Percentiles rank a stretch among this genome's conserved stretches.
phyloP scores from a whole-genome alignment of 2,113 vertebrate genomes.

The Excalfactoria chinensis region DNA sequence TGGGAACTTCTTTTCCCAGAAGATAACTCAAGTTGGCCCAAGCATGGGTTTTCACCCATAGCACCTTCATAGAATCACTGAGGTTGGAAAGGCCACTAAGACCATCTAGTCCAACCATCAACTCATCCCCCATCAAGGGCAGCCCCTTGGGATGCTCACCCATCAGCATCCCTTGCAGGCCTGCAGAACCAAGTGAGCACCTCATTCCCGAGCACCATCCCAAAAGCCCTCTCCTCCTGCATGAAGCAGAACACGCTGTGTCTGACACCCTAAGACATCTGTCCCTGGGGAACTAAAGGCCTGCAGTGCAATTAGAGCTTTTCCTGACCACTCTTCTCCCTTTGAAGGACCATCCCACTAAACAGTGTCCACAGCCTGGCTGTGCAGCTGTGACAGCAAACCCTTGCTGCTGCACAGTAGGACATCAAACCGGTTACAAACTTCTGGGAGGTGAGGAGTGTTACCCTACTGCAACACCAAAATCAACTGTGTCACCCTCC shows the following conservation, averaged over 20 bases:
- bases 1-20: not conserved
- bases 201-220: too few relatives aligned
- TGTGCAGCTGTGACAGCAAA: too few relatives aligned
- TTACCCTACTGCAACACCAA: not conserved
- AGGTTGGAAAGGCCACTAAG: too few relatives aligned
- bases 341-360: too few relatives aligned
- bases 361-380: too few relatives aligned
- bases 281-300: not conserved
- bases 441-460: not conserved
- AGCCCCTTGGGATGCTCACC: not conserved
- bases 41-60: not conserved
- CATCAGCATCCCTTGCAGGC: not conserved
- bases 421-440: not conserved
- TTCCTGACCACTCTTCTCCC: too few relatives aligned
- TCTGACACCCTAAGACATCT: not conserved
- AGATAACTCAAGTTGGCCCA: not conserved
- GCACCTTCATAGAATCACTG: not conserved
- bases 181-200: not conserved
- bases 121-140: too few relatives aligned
- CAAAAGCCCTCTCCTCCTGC: not conserved
- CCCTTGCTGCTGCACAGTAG: not conserved
- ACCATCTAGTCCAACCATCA: too few relatives aligned
- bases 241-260: fast-evolving
- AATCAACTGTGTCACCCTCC: not conserved
- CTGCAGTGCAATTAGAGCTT: not conserved